Conservation (phyloP, 35 echinoderm and acorn worm genomes). For the Ptychodera flava region DNA sequence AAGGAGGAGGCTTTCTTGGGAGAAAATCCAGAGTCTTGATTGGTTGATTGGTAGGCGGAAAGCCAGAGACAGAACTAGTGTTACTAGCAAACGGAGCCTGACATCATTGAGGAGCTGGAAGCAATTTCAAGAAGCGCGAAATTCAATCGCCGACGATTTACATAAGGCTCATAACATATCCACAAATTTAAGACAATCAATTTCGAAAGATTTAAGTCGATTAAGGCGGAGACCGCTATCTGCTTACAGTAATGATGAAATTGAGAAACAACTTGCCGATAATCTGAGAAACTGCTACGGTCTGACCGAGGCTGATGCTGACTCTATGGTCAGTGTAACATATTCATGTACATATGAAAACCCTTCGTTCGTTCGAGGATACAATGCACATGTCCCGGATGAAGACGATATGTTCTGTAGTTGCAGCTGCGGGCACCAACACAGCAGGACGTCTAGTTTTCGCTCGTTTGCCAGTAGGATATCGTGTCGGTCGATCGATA, state of each 20-base stretch:
- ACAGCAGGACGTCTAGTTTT: no score
- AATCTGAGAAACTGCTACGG: slow-evolving; percentile 64
- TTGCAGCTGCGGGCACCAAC: background rate
- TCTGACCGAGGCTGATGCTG: slow-evolving; percentile 36
- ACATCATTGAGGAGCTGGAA: slow-evolving; percentile 35
- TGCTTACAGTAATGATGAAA: slow-evolving; percentile 72
- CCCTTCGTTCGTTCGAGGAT: background rate
- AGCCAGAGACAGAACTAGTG: slow-evolving; percentile 38
- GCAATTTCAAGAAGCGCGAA: slow-evolving; percentile 59
- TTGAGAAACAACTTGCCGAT: slow-evolving; percentile 53
- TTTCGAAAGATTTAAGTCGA: slow-evolving; percentile 66
- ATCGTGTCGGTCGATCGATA: no score
- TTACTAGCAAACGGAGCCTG: slow-evolving; percentile 50
- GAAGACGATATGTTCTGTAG: background rate
- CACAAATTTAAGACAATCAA: slow-evolving; percentile 56
- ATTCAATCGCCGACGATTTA: slow-evolving; percentile 75
- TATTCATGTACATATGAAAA: background rate
- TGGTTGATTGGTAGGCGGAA: slow-evolving; percentile 20
- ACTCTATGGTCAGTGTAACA: background rate
- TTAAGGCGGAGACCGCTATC: slow-evolving; percentile 70
- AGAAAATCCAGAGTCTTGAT: slow-evolving; percentile 24
- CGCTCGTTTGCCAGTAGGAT: no score
- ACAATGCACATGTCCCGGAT: background rate
- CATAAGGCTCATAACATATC: slow-evolving; percentile 71
- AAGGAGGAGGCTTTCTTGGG: slow-evolving; percentile 1